Evolutionary conservation across 2,888 invertebrate species (phyloP).

Genomic region (Aporophyla lueneburgensis): DNA sequence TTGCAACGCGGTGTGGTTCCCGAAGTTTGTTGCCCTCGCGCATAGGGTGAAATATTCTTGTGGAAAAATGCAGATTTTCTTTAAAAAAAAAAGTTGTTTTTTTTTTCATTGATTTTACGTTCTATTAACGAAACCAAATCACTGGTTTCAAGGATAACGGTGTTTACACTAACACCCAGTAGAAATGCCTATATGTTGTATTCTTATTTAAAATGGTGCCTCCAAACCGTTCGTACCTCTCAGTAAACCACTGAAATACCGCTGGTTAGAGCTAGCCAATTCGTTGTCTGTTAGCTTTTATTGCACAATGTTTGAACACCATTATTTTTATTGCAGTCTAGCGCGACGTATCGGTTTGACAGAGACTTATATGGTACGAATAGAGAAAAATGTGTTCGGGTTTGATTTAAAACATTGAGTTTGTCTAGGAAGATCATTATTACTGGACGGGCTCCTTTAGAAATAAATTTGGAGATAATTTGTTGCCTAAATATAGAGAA

Average conservation of each 20-base stretch:
- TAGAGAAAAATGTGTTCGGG: conserved; percentile 7
- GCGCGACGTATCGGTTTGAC: background rate
- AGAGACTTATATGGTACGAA: background rate
- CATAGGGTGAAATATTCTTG: no score
- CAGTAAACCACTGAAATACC: conserved; percentile 41
- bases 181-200: no score
- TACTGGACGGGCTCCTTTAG: background rate
- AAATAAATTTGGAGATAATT: background rate
- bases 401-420: conserved; percentile 23
- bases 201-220: no score
- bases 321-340: conserved; percentile 51
- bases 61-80: no score
- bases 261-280: conserved; percentile 34
- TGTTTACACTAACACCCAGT: no score
- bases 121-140: no score
- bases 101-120: no score
- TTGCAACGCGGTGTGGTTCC: no score
- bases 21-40: no score
- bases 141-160: no score
- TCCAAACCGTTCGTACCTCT: conserved; percentile 19
- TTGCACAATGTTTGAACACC: conserved; percentile 36
- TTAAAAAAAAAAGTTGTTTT: no score
- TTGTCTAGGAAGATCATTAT: background rate
- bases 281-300: conserved; percentile 22
- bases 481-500: background rate